Evolutionary conservation across 2,797 vertebrate species (phyloP).

Genomic region (Acipenser transmontanus): DNA sequence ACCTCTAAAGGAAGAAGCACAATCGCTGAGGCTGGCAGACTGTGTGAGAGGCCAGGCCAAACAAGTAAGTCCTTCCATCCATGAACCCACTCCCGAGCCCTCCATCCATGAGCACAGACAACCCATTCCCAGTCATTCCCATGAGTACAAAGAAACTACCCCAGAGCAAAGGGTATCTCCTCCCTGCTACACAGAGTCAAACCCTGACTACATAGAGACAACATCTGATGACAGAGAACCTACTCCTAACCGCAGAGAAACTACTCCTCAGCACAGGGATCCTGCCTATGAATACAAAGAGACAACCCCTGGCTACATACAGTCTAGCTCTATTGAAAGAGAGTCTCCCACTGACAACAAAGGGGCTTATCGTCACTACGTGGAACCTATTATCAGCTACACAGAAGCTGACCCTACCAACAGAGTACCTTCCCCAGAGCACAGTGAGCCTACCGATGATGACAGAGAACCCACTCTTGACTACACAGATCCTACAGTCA

Average conservation of each 20-base stretch:
- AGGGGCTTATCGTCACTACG: too few relatives aligned
- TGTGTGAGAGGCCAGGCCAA: conserved; percentile 43
- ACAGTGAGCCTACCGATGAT: too few relatives aligned
- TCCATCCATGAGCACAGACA: too few relatives aligned
- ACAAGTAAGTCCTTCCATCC: conserved; percentile 70
- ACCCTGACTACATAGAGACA: not conserved
- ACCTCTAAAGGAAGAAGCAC: conserved; percentile 44
- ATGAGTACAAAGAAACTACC: conserved; percentile 22
- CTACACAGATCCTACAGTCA: too few relatives aligned
- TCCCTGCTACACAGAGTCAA: conserved; percentile 19
- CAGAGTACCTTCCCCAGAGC: too few relatives aligned
- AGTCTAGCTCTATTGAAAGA: not conserved
- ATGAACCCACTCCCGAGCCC: conserved; percentile 45
- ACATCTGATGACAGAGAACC: not conserved
- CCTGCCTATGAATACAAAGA: not conserved
- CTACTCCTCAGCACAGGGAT: not conserved
- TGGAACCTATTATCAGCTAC: too few relatives aligned
- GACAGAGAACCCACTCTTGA: too few relatives aligned
- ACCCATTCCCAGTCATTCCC: conserved; percentile 11
- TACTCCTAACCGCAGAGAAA: not conserved
- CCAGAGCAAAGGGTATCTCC: conserved; percentile 22
- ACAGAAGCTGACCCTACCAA: too few relatives aligned
- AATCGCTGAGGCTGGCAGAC: not conserved
- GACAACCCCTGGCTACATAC: not conserved
- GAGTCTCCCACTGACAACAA: not conserved